phyloP scores from a whole-genome alignment of 2,888 invertebrate species.

The Lithophane ornitopus region DNA sequence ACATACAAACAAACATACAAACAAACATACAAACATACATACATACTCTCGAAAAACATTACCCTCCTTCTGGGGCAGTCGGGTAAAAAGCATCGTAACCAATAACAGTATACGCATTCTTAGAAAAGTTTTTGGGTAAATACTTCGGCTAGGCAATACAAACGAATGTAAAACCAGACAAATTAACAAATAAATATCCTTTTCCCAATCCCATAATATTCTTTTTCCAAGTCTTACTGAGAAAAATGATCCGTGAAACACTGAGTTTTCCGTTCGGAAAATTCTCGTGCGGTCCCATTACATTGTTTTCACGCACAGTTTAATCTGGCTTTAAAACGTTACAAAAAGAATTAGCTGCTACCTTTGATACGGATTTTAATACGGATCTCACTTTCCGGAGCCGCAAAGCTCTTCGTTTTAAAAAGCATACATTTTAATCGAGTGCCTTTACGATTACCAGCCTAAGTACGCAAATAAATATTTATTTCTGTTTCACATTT shows the following conservation, averaged over 20 bases:
- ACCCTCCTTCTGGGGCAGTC: no score
- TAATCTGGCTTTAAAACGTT: slow-evolving; percentile 67
- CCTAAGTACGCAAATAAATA: slow-evolving; percentile 69
- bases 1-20: no score
- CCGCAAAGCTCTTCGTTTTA: slow-evolving; percentile 49
- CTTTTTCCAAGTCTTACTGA: slow-evolving; percentile 42
- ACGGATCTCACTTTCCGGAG: slow-evolving; percentile 48
- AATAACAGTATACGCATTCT: slow-evolving; percentile 13
- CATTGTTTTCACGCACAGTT: slow-evolving; percentile 67
- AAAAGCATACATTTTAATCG: slow-evolving; percentile 66
- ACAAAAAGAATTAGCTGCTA: slow-evolving; percentile 54
- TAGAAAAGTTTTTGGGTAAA: slow-evolving; percentile 29
- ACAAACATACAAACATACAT: no score
- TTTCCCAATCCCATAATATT: slow-evolving; percentile 35
- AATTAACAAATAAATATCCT: slow-evolving; percentile 38
- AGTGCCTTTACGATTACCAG: slow-evolving; percentile 60
- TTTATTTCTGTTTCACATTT: slow-evolving; percentile 65
- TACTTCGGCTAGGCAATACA: slow-evolving; percentile 9
- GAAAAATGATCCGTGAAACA: slow-evolving; percentile 62
- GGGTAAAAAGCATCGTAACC: not conserved
- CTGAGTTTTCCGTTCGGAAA: slow-evolving; percentile 52
- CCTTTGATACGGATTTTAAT: slow-evolving; percentile 63
- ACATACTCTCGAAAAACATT: no score
- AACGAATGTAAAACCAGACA: slow-evolving; percentile 12
- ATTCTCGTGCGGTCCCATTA: slow-evolving; percentile 48